Base-by-base conservation (phyloP, 2,888 invertebrate genomes). In the Pelosia muscerda region DNA sequence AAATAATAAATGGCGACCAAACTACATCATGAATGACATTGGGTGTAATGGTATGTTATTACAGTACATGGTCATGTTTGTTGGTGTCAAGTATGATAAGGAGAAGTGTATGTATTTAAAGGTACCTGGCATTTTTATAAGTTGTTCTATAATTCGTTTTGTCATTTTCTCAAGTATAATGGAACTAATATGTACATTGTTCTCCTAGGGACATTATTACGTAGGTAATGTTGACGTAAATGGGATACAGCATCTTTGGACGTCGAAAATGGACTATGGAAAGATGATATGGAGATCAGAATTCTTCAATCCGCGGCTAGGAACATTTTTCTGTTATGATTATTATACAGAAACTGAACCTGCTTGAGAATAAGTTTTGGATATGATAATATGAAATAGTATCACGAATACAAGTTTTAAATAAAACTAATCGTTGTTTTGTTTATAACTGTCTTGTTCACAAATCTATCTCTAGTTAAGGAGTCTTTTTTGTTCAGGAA, bases 1-100 rank as follows among this genome's bases (percentile, higher is more conserved):
- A 1, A 63, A 73, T 23, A 69, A 56, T 0, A 72, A 73, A 56
- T 81, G 78, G 83, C 70, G 53, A 2, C 38, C 59, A 0, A 59
- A 23, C 3, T 72, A 66, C 22, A 23, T 71, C 15, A 62, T 83
- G 19, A 75, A 71, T 58, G 74, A 72, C 15, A 25, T 79, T n/a
- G 68, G 73, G 22, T 84, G 84, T 26, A 76, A 75, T 13, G 63
- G 79, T 6, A 19, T 61, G 0, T 26, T 84, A 8, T 13, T 74
- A 0, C 31, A 75, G 4, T 42, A 74, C 9, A 49, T 77, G 1
- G 59, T 28, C 1, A 0, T 15, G 19, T 62, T 73, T 3, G 0
- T 62, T 0, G 65, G 66, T 0, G 0, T 83, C n/a, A 79, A 77
- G n/a, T 81, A 79, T 34, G 72, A 83, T 22, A 69, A 58, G n/a